These are phyloP conservation scores for Musca domestica DNA, from an alignment of 1,140 invertebrate species.

Conservation along the genomic window DNA sequence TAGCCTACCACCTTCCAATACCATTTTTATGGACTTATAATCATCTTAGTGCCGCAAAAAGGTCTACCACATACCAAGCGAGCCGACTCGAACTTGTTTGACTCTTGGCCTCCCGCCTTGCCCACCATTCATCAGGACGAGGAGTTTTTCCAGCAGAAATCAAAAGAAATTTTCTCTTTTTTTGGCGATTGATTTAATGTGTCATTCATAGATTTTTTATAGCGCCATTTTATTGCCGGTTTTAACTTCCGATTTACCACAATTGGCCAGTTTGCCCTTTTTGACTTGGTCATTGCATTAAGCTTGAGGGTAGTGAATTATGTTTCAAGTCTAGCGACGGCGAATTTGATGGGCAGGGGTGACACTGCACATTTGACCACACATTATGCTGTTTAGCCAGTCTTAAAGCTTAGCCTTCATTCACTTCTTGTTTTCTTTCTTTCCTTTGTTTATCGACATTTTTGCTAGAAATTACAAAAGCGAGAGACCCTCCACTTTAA, in stretches of 20 bases:
- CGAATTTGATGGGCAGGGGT: neutral
- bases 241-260: constrained; percentile 55
- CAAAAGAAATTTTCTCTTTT: constrained; percentile 11
- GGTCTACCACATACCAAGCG: no score
- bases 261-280: constrained; percentile 51
- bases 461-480: constrained; percentile 1
- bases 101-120: neutral
- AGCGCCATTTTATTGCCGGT: constrained; percentile 52
- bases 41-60: constrained; percentile 10
- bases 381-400: neutral
- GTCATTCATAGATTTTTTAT: constrained; percentile 55
- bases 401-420: no score
- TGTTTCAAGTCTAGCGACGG: no score
- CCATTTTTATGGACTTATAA: constrained; percentile 16
- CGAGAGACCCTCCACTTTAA: constrained; percentile 30
- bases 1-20: neutral
- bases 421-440: no score
- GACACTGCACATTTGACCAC: constrained; percentile 6
- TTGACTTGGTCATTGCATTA: neutral
- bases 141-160: no score
- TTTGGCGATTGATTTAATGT: constrained; percentile 55
- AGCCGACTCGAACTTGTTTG: constrained; percentile 35
- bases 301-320: no score
- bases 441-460: constrained; percentile 1
- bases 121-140: no score